Percentiles rank a stretch among this genome's conserved stretches.
phyloP scores from a whole-genome alignment of 2,888 invertebrate species.

The Orthonychiurus folsomi region DNA sequence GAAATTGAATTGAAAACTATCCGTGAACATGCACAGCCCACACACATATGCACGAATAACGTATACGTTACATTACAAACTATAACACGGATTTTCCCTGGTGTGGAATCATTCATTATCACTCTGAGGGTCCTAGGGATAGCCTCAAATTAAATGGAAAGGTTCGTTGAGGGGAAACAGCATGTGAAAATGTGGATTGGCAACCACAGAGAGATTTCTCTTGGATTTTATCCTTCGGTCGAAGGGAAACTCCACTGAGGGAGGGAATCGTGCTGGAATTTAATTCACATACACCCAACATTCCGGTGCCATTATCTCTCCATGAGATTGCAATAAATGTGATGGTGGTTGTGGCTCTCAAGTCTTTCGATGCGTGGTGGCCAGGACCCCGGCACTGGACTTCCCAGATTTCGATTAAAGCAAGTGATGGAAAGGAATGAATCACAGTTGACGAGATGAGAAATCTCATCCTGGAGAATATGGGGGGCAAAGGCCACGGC shows the following conservation, averaged over 20 bases:
- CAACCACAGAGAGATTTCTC: neutral
- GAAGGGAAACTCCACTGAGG: neutral
- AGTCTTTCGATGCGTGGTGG: too few species aligned
- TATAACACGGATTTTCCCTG: too few species aligned
- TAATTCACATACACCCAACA: neutral
- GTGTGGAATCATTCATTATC: too few species aligned
- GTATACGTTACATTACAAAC: too few species aligned
- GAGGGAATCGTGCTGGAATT: neutral
- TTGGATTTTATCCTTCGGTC: neutral
- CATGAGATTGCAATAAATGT: neutral
- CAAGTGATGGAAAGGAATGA: slow-evolving; percentile 1
- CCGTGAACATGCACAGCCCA: too few species aligned
- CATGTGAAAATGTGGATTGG: neutral
- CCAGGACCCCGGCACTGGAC: neutral
- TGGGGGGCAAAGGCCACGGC: neutral
- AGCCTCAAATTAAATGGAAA: neutral
- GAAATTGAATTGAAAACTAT: neutral
- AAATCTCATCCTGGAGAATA: slow-evolving; percentile 1
- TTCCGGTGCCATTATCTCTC: neutral
- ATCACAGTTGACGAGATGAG: slow-evolving; percentile 1
- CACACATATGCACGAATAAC: too few species aligned
- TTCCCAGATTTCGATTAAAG: neutral
- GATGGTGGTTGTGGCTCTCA: neutral
- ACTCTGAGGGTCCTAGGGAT: too few species aligned
- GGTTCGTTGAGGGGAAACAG: neutral